Conservation (phyloP, 2,113 vertebrate genomes). For the Empidonax traillii region DNA sequence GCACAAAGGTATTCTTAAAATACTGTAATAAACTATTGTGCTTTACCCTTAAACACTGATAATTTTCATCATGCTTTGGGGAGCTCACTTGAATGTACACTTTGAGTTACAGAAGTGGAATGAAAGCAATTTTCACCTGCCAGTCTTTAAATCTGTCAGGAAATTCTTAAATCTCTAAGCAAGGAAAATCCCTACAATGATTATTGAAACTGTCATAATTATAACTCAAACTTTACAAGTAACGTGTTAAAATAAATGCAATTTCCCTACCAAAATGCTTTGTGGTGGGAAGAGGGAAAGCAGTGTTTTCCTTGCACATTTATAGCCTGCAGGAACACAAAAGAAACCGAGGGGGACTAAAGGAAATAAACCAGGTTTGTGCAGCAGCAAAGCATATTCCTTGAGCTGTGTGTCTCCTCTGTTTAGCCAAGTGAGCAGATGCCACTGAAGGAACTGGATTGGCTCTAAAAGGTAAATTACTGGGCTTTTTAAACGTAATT, state of each 20-base stretch:
- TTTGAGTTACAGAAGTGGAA: background rate
- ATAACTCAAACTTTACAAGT: background rate
- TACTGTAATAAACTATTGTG: background rate
- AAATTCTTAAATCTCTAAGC: background rate
- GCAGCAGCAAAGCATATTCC: background rate
- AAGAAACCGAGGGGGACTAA: background rate
- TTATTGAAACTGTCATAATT: background rate
- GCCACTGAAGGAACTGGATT: background rate
- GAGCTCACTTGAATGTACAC: background rate
- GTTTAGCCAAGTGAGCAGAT: background rate
- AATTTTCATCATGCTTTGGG: background rate
- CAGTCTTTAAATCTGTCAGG: background rate
- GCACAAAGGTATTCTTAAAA: background rate
- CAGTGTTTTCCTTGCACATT: background rate
- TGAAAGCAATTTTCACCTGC: background rate
- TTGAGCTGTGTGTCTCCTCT: background rate
- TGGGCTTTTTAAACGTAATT: slow-evolving; percentile 27
- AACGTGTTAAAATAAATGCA: background rate
- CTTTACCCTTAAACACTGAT: background rate
- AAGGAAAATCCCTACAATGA: background rate
- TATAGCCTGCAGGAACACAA: background rate
- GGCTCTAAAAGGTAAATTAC: slow-evolving; percentile 33
- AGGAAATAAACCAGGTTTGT: background rate
- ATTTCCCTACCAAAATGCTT: background rate
- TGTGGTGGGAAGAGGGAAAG: background rate